phyloP scores from a whole-genome alignment of 2,113 vertebrate species.

The Rhadina sibilatrix region DNA sequence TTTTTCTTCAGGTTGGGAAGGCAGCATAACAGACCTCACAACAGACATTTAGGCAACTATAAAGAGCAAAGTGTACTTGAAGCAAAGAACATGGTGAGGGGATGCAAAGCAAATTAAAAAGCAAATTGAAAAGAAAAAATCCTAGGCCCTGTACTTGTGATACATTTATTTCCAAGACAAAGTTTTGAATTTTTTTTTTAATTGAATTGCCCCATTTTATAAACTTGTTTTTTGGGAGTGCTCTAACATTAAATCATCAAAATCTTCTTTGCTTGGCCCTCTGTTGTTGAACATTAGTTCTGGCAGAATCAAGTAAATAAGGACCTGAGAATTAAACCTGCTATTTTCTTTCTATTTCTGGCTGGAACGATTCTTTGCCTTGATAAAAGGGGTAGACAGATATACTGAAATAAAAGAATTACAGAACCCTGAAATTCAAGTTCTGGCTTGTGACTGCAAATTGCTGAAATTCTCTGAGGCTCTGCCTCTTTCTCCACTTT shows the following conservation, averaged over 20 bases:
- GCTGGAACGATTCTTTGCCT: neutral
- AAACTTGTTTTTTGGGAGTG: neutral
- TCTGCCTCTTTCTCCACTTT: neutral
- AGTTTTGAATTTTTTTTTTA: neutral
- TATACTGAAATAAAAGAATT: neutral
- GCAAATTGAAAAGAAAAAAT: neutral
- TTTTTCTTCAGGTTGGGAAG: neutral
- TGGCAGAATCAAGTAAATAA: neutral
- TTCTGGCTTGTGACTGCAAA: neutral
- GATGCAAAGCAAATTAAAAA: neutral
- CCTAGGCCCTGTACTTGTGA: neutral
- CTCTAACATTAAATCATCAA: neutral
- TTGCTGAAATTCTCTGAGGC: neutral
- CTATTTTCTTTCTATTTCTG: neutral
- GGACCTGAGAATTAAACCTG: neutral
- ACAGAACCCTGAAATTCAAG: neutral
- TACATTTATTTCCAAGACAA: neutral
- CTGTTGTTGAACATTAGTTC: neutral
- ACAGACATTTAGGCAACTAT: neutral
- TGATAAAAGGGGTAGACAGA: neutral
- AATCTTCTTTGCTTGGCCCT: neutral
- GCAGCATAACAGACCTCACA: neutral
- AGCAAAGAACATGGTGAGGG: neutral
- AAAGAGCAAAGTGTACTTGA: neutral
- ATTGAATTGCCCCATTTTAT: neutral